Evolutionary conservation across 2,113 vertebrate genomes (phyloP).

Genomic region (Clarias magur): DNA sequence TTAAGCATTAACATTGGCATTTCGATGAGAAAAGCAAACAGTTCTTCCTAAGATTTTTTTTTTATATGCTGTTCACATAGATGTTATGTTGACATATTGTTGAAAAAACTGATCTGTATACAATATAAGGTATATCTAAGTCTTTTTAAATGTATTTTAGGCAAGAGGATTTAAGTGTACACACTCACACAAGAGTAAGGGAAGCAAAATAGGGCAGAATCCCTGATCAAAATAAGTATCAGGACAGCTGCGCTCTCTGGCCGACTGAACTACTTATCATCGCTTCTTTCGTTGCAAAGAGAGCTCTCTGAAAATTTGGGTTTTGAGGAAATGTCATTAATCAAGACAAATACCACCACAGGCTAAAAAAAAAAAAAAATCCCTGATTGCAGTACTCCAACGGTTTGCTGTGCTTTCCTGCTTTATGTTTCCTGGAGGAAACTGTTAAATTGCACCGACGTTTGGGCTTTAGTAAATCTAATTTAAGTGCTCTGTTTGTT

Average conservation of each 20-base stretch:
- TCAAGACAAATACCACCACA: conserved; percentile 3
- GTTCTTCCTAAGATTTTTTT: neutral
- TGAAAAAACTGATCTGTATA: neutral
- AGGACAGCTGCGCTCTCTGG: neutral
- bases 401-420: neutral
- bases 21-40: neutral
- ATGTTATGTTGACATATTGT: neutral
- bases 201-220: conserved; percentile 8
- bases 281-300: neutral
- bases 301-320: neutral
- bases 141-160: neutral
- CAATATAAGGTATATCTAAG: too few species aligned
- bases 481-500: neutral
- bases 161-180: neutral
- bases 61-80: neutral
- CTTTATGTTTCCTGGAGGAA: neutral
- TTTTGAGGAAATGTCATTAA: conserved; percentile 29
- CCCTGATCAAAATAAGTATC: conserved; percentile 5
- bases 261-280: conserved; percentile 21
- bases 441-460: neutral
- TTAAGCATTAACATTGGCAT: neutral
- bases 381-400: neutral
- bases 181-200: neutral
- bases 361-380: neutral
- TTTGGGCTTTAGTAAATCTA: neutral